phyloP scores from a whole-genome alignment of 2,113 vertebrate species.

The Sula dactylatra region DNA sequence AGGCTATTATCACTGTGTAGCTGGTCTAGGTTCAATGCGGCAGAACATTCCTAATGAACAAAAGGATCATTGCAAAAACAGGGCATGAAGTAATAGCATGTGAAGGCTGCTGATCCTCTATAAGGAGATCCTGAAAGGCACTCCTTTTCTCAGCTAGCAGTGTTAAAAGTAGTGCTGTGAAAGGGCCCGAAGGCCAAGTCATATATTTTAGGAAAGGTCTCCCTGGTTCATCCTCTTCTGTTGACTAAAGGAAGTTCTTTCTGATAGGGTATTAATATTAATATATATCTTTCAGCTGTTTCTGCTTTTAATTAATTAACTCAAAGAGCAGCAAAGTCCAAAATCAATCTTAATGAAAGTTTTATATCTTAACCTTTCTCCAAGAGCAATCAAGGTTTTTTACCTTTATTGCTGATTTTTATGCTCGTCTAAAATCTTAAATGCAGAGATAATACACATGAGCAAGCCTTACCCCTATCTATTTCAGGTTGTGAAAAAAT shows the following conservation, averaged over 20 bases:
- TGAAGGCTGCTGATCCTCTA: background rate
- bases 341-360: constrained; percentile 53
- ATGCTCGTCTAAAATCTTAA: background rate
- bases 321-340: constrained; percentile 34
- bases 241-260: constrained; percentile 11
- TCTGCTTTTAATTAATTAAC: constrained; percentile 56
- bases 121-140: background rate
- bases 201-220: background rate
- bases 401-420: background rate
- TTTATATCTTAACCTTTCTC: constrained; percentile 39
- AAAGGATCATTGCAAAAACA: background rate
- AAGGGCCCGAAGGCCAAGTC: constrained; percentile 13
- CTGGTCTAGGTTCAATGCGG: background rate
- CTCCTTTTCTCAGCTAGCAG: background rate
- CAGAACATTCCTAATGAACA: background rate
- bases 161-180: background rate
- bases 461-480: background rate
- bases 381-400: background rate
- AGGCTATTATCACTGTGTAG: background rate
- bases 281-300: constrained; percentile 31
- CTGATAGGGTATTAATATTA: constrained; percentile 51
- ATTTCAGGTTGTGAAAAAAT: background rate
- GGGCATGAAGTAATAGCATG: background rate
- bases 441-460: background rate
- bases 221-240: background rate